Percentiles rank a stretch among this genome's conserved stretches.
Evolutionary conservation across 2,888 invertebrate species (phyloP).

Genomic region (Chymomyza caudatula): DNA sequence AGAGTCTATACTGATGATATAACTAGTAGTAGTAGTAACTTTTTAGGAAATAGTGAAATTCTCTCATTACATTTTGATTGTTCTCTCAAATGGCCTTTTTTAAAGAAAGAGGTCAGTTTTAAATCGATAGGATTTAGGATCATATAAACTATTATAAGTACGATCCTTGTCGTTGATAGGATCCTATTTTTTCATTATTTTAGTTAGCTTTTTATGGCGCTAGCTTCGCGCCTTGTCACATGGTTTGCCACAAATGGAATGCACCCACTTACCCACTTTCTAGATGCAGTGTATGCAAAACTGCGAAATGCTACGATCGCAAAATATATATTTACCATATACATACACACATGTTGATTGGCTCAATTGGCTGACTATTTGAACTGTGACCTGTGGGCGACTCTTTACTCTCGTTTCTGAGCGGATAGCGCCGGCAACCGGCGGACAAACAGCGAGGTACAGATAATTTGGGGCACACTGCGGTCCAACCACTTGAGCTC

Average conservation of each 20-base stretch:
- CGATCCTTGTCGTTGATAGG: no score
- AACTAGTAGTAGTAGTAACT: no score
- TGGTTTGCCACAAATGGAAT: not conserved
- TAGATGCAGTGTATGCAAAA: not conserved
- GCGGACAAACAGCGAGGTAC: not conserved
- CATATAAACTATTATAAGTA: no score
- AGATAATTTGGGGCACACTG: not conserved
- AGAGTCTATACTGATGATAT: no score
- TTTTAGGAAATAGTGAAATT: no score
- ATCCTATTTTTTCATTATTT: no score
- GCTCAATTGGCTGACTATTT: constrained; percentile 78
- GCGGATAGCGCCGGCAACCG: not conserved
- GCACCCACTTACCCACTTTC: not conserved
- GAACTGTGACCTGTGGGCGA: constrained; percentile 75
- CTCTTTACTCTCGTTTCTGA: not conserved
- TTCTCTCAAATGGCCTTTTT: no score
- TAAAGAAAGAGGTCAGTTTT: no score
- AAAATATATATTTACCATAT: constrained; percentile 22
- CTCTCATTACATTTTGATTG: no score
- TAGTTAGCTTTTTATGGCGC: not conserved
- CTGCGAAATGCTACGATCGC: constrained; percentile 11
- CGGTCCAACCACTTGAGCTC: not conserved
- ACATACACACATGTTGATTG: constrained; percentile 70
- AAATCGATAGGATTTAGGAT: no score
- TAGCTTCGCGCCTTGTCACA: not conserved